phyloP scores from a whole-genome alignment of 2,888 invertebrate genomes.

The Polietes domitor region DNA sequence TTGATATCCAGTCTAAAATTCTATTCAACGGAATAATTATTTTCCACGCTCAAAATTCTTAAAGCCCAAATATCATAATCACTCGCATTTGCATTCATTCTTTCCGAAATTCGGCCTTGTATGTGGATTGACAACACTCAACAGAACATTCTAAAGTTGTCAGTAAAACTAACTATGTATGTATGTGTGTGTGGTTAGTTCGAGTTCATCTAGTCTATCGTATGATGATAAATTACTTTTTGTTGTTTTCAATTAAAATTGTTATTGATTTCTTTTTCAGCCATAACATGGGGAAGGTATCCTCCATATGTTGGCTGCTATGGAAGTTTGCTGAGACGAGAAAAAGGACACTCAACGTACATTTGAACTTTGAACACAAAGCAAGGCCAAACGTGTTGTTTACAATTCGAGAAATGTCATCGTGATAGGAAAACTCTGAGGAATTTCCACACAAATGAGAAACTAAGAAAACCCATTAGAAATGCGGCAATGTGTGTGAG shows the following conservation, averaged over 20 bases:
- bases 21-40: too few relatives aligned
- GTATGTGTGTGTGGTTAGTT: too few relatives aligned
- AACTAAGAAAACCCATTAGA: conserved; percentile 47
- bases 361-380: conserved; percentile 19
- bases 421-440: conserved; percentile 53
- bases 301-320: background rate
- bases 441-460: conserved; percentile 47
- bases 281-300: background rate
- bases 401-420: conserved; percentile 61
- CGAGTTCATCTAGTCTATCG: background rate
- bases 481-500: conserved; percentile 7
- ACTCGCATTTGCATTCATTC: too few relatives aligned
- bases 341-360: background rate
- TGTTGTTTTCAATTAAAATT: conserved; percentile 59
- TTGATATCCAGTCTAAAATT: too few relatives aligned
- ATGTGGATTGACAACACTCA: too few relatives aligned
- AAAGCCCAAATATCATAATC: too few relatives aligned
- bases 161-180: too few relatives aligned
- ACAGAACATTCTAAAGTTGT: too few relatives aligned
- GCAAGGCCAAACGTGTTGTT: conserved; percentile 41
- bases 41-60: too few relatives aligned
- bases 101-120: too few relatives aligned
- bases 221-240: conserved; percentile 51
- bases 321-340: background rate
- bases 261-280: conserved; percentile 30